Evolutionary conservation across 2,797 vertebrate genomes (phyloP).

Genomic region (Phoeniculus purpureus): DNA sequence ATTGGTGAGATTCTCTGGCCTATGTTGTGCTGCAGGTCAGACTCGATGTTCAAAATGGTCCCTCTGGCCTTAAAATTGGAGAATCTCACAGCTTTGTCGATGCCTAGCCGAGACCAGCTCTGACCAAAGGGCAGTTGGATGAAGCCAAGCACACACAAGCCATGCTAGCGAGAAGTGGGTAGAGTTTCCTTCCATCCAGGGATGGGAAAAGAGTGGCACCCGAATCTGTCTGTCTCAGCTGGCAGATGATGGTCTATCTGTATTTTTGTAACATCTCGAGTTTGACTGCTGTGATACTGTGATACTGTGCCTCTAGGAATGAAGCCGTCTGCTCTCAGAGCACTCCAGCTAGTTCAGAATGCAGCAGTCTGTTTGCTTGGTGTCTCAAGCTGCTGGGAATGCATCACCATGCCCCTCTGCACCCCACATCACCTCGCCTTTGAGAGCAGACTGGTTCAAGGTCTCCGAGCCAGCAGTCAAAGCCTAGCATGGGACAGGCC

Average conservation of each 20-base stretch:
- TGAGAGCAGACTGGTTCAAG: slow-evolving; percentile 22
- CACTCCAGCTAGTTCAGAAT: slow-evolving; percentile 62
- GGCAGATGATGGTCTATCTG: slow-evolving; percentile 61
- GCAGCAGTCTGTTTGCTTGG: slow-evolving; percentile 69
- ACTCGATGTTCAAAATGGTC: slow-evolving; percentile 50
- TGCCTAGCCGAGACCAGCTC: slow-evolving; percentile 7
- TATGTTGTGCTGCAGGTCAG: slow-evolving; percentile 53
- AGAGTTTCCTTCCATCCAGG: slow-evolving; percentile 22
- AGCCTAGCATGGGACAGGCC: slow-evolving; percentile 59
- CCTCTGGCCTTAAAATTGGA: slow-evolving; percentile 54
- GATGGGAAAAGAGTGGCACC: slow-evolving; percentile 32
- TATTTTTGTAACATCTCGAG: slow-evolving; percentile 66
- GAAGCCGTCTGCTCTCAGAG: slow-evolving; percentile 62
- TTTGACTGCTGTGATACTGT: slow-evolving; percentile 65
- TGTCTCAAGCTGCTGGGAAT: slow-evolving; percentile 36
- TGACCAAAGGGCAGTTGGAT: slow-evolving; percentile 27
- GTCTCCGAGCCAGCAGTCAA: slow-evolving; percentile 40
- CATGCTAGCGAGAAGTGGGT: not conserved
- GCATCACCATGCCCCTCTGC: slow-evolving; percentile 35
- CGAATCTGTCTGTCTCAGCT: slow-evolving; percentile 27
- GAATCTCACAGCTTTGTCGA: slow-evolving; percentile 6
- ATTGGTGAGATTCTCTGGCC: slow-evolving; percentile 53
- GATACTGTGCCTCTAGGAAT: slow-evolving; percentile 69
- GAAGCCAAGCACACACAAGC: slow-evolving; percentile 12
- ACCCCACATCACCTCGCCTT: slow-evolving; percentile 6